Percentiles rank a stretch among this genome's conserved stretches.
These are phyloP conservation scores for Theonella swinhoei DNA, from an alignment of 37 sponge, comb jelly and placozoan genomes.

Conservation along the genomic window DNA sequence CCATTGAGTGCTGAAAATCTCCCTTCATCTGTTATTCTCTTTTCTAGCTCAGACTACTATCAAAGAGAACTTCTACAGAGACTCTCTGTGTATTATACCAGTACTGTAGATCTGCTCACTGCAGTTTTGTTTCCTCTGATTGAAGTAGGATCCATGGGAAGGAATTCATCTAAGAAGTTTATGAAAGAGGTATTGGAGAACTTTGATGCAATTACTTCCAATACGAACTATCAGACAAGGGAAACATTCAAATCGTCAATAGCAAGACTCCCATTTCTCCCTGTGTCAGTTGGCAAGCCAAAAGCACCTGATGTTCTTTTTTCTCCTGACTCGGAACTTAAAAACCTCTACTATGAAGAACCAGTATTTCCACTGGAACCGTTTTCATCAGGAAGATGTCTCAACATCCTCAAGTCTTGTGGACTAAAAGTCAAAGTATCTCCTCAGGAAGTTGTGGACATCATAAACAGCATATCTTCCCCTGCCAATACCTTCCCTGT, in stretches of 20 bases:
- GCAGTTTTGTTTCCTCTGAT: constrained; percentile 22
- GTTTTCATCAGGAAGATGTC: not conserved
- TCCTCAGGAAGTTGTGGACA: constrained; percentile 12
- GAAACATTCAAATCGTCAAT: not conserved
- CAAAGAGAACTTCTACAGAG: constrained; percentile 18
- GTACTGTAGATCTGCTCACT: constrained; percentile 7
- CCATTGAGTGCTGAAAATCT: constrained; percentile 3
- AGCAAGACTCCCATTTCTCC: constrained; percentile 13
- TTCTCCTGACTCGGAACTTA: constrained; percentile 21
- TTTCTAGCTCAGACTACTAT: not conserved
- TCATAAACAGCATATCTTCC: not conserved
- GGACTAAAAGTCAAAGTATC: constrained; percentile 1
- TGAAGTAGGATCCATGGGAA: constrained; percentile 1
- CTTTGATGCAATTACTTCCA: not conserved
- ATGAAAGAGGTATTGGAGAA: constrained; percentile 39
- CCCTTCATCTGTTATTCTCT: constrained; percentile 17
- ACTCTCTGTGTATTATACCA: constrained; percentile 6
- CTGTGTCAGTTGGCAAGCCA: not conserved
- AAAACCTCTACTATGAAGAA: constrained; percentile 33
- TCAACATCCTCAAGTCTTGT: not conserved
- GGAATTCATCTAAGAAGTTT: not conserved
- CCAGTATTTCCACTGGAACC: constrained; percentile 48
- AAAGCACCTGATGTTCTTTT: not conserved
- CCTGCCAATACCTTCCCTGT: not conserved
- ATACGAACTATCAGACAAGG: not conserved